Evolutionary conservation across 2,113 vertebrate species (phyloP), one percentile per base, ranked within the genome.

Genomic region (Donacobius atricapilla): DNA sequence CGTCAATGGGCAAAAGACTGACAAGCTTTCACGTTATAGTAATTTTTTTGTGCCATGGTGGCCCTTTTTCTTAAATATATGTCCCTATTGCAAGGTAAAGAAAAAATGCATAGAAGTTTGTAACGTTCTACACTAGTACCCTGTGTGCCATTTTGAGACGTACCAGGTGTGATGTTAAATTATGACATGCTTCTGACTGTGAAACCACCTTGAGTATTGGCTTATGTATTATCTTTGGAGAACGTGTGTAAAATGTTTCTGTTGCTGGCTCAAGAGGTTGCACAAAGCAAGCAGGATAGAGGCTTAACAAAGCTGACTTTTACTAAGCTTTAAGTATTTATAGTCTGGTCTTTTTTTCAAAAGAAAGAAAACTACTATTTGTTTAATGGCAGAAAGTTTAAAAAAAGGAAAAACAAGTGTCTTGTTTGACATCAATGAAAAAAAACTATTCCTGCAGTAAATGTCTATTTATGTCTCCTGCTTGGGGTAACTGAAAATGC

Each of bases 21-120:
- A 15, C 2, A 15, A 2, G 3, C 25, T 71, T 75, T 83, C 16
- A 27, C 9, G 4, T 31, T 4, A 16, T 22, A 22, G 8, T 40
- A 1, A 4, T 19, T 83, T 64, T 64, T 77, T 79, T 37, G 28
- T 77, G 30, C 22, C 0, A 0, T 24, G 8, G 5, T 65, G 10
- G 33, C 14, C 6, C 20, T 57, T 57, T 25, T 5, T 13, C 9
- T 31, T 63, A 54, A 39, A 14, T 16, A 1, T 39, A 6, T 42
- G 9, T 9, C 3, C 22, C 15, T 60, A 3, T 44, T 9, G 12
- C 7, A 39, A 15, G 7, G n/a, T 56, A 6, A 40, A 77, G 24
- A 8, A 65, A 12, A 83, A 85, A 25, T 12, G 15, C 21, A 3
- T 21, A 10, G 5, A 42, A 33, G 33, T 83, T 53, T 6, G 5